These are phyloP conservation scores for Tachina grossa DNA, from an alignment of 2,888 invertebrate species.

Conservation along the genomic window DNA sequence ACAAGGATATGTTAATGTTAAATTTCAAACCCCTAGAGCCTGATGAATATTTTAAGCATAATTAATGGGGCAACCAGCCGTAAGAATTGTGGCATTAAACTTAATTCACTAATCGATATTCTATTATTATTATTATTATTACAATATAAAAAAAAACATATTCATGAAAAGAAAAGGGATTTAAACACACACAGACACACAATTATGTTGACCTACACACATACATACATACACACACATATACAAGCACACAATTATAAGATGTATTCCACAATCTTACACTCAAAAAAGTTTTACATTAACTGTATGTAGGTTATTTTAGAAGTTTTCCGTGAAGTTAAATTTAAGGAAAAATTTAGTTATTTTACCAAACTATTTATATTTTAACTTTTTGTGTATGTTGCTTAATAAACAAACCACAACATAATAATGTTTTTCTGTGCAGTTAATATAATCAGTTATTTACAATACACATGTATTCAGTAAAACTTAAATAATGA, in stretches of 20 bases:
- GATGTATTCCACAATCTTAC: not conserved
- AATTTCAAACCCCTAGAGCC: not conserved
- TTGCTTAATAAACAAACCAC: no score
- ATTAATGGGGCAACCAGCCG: slow-evolving; percentile 5
- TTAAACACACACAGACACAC: not conserved
- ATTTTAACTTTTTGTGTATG: no score
- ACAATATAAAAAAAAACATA: not conserved
- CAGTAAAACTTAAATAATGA: no score
- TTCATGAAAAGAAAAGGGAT: not conserved
- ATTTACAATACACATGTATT: no score
- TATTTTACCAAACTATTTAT: no score
- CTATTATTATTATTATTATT: slow-evolving; percentile 21
- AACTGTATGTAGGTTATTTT: no score
- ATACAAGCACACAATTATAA: not conserved
- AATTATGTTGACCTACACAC: not conserved
- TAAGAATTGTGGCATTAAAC: slow-evolving; percentile 12
- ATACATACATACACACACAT: not conserved
- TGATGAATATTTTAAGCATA: slow-evolving; percentile 3
- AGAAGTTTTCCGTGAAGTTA: no score
- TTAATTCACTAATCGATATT: slow-evolving; percentile 61
- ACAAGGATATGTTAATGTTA: not conserved
- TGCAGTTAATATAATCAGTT: no score
- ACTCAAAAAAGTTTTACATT: no score
- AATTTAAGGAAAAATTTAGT: no score
- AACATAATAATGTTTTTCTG: no score